Conservation (phyloP, 2,797 vertebrate species). For the Ctenosaura bakeri region DNA sequence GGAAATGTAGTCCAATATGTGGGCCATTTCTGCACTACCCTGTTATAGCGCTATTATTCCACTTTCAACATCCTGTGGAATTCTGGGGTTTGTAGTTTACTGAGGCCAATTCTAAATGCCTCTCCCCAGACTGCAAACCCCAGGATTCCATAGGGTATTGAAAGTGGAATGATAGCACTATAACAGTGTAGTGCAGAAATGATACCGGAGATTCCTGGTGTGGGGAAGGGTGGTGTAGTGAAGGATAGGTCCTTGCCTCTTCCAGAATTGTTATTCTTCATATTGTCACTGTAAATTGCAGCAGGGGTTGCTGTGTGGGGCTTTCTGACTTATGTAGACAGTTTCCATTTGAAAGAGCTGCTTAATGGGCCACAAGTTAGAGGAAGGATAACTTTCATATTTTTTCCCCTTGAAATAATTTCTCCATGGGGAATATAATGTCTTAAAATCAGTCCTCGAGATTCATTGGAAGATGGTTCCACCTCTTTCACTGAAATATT, state of each 20-base stretch:
- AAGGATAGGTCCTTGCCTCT: background rate
- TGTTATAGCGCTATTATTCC: too few species aligned
- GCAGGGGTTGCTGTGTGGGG: background rate
- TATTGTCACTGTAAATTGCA: background rate
- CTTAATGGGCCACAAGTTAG: constrained; percentile 2
- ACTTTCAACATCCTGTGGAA: too few species aligned
- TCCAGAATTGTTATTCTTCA: background rate
- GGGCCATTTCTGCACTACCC: too few species aligned
- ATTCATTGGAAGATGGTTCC: background rate
- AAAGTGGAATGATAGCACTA: too few species aligned
- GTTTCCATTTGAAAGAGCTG: background rate
- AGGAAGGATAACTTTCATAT: background rate
- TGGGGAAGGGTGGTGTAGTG: background rate
- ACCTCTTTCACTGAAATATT: constrained; percentile 8
- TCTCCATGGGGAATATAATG: background rate
- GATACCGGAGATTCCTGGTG: too few species aligned
- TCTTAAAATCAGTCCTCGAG: background rate
- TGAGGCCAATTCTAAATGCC: too few species aligned
- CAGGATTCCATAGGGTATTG: too few species aligned
- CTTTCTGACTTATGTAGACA: background rate
- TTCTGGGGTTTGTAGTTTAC: too few species aligned
- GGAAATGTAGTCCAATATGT: background rate
- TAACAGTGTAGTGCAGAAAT: too few species aligned
- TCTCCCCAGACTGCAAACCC: too few species aligned
- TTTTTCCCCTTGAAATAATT: background rate